A percentile compares a stretch with the other conserved stretches of the same genome.
phyloP scores from a whole-genome alignment of 2,888 invertebrate species.

The Apoda limacodes region DNA sequence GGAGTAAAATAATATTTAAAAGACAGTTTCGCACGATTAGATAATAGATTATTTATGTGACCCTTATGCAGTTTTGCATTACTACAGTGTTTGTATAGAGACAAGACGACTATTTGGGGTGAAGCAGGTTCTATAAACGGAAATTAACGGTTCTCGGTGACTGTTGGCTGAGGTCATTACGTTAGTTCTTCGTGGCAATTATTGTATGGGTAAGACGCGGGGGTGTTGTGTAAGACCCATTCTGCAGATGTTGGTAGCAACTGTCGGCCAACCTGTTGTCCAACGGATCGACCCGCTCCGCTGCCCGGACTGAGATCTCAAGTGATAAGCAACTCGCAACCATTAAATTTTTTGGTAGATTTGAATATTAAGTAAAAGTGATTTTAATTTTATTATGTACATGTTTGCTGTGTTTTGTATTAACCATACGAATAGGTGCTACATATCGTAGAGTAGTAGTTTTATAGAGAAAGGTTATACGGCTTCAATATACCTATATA shows the following conservation, averaged over 20 bases:
- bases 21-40: slow-evolving; percentile 56
- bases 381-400: too few relatives aligned
- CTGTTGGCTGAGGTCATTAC: slow-evolving; percentile 46
- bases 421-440: too few relatives aligned
- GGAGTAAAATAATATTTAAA: slow-evolving; percentile 25
- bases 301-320: slow-evolving; percentile 48
- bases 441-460: too few relatives aligned
- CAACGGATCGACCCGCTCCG: slow-evolving; percentile 62
- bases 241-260: slow-evolving; percentile 58
- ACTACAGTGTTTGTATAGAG: slow-evolving; percentile 24
- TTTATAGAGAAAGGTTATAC: too few relatives aligned
- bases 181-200: slow-evolving; percentile 28
- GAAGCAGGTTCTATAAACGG: slow-evolving; percentile 60
- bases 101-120: slow-evolving; percentile 34
- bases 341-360: too few relatives aligned
- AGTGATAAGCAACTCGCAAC: slow-evolving; percentile 44
- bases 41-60: slow-evolving; percentile 46
- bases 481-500: too few relatives aligned
- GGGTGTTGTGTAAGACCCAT: slow-evolving; percentile 40
- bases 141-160: slow-evolving; percentile 58
- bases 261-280: slow-evolving; percentile 65
- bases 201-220: slow-evolving; percentile 60
- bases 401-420: too few relatives aligned
- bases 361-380: too few relatives aligned
- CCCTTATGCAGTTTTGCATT: slow-evolving; percentile 57